Conservation (phyloP, 2,113 vertebrate species). For the Tonatia bakeri region DNA sequence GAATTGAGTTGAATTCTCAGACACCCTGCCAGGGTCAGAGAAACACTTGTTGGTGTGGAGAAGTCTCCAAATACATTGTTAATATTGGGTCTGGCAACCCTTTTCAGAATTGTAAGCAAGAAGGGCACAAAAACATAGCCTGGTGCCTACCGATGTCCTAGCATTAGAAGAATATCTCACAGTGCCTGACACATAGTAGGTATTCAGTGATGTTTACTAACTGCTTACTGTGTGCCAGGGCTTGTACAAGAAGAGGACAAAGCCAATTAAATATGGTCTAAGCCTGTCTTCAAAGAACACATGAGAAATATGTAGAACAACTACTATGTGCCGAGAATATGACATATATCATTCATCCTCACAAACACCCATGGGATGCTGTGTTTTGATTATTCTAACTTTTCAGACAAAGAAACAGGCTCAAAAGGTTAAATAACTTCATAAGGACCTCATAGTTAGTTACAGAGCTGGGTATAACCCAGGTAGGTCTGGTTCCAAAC, state of each 20-base stretch:
- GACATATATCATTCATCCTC: background rate
- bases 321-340: background rate
- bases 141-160: background rate
- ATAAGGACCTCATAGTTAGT: background rate
- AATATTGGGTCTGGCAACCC: background rate
- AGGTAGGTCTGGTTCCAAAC: background rate
- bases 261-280: background rate
- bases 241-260: background rate
- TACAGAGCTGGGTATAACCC: background rate
- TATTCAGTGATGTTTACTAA: background rate
- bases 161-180: background rate
- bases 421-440: background rate
- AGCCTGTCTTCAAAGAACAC: background rate
- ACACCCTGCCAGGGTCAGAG: background rate
- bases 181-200: background rate
- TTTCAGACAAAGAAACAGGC: background rate
- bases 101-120: background rate
- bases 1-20: background rate
- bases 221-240: background rate
- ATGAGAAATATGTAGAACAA: background rate
- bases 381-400: constrained; percentile 1
- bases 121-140: background rate
- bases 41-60: background rate
- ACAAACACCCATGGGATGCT: background rate
- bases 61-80: background rate